Percentiles rank a stretch among this genome's conserved stretches.
These are phyloP conservation scores for Bombus affinis DNA, from an alignment of 1,140 invertebrate genomes.

Conservation along the genomic window DNA sequence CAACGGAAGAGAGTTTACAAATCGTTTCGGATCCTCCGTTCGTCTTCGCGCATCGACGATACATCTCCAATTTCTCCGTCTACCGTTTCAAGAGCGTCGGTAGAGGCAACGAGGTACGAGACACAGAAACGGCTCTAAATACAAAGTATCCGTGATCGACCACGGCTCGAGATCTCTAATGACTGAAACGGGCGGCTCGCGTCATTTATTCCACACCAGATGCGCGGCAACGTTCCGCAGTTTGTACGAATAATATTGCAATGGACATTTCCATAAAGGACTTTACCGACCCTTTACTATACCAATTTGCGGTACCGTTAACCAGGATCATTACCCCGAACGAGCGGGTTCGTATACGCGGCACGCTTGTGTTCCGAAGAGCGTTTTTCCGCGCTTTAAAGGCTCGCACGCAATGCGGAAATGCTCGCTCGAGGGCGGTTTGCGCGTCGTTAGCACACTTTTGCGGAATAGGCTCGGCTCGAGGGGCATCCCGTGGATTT, in stretches of 20 bases:
- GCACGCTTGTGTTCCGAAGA: conserved; percentile 32
- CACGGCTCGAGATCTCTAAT: background rate
- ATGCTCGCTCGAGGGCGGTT: conserved; percentile 53
- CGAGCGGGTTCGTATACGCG: conserved; percentile 34
- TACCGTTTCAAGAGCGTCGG: background rate
- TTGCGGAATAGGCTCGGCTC: conserved; percentile 29
- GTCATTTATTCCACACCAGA: conserved; percentile 22
- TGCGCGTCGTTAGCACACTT: conserved; percentile 66
- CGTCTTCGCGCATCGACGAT: background rate
- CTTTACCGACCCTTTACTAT: conserved; percentile 59
- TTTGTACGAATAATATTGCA: conserved; percentile 42
- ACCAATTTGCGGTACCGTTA: conserved; percentile 68
- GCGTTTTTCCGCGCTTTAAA: conserved; percentile 62
- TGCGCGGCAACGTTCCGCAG: background rate
- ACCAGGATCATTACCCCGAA: conserved; percentile 54
- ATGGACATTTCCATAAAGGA: conserved; percentile 61
- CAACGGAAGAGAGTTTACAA: background rate
- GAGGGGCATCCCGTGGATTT: background rate
- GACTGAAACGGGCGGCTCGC: background rate
- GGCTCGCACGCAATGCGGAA: conserved; percentile 67
- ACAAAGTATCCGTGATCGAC: background rate
- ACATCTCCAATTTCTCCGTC: background rate
- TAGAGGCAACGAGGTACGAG: background rate
- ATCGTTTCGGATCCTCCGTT: background rate
- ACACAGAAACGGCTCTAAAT: background rate